Conservation (phyloP, 2,797 vertebrate genomes). For the Paramormyrops hopkinsi region DNA sequence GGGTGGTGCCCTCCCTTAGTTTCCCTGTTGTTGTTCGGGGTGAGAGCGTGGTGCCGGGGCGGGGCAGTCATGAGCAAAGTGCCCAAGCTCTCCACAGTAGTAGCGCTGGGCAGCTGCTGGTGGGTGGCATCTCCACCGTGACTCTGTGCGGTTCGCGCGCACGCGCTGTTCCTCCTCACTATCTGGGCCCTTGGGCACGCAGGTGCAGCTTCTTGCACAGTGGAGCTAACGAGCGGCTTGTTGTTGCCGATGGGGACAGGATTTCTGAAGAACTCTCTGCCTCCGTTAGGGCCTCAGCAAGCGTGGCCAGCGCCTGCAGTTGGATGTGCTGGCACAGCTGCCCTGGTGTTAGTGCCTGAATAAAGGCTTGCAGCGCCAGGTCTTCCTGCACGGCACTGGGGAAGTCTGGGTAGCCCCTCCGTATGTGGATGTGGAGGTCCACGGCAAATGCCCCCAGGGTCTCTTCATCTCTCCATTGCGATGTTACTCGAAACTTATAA, state of each 20-base stretch:
- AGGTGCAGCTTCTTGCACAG: not conserved
- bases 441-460: not conserved
- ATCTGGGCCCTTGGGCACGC: not conserved
- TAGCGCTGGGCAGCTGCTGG: too few species aligned
- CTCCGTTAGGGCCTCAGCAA: not conserved
- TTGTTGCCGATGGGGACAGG: not conserved
- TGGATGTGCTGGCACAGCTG: not conserved
- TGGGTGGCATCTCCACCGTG: too few species aligned
- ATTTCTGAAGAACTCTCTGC: not conserved
- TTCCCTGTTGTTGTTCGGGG: not conserved
- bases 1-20: not conserved
- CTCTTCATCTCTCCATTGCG: too few species aligned
- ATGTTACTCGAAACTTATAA: not conserved
- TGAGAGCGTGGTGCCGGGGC: not conserved
- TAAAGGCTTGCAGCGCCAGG: not conserved
- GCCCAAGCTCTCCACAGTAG: too few species aligned
- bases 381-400: not conserved
- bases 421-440: not conserved
- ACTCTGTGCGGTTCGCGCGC: too few species aligned
- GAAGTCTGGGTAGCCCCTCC: not conserved
- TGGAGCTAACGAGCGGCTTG: not conserved
- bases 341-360: not conserved
- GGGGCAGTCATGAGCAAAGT: too few species aligned
- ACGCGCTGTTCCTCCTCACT: not conserved
- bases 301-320: too few species aligned